Conservation (phyloP, 1,140 invertebrate genomes). For the Megalopta genalis region DNA sequence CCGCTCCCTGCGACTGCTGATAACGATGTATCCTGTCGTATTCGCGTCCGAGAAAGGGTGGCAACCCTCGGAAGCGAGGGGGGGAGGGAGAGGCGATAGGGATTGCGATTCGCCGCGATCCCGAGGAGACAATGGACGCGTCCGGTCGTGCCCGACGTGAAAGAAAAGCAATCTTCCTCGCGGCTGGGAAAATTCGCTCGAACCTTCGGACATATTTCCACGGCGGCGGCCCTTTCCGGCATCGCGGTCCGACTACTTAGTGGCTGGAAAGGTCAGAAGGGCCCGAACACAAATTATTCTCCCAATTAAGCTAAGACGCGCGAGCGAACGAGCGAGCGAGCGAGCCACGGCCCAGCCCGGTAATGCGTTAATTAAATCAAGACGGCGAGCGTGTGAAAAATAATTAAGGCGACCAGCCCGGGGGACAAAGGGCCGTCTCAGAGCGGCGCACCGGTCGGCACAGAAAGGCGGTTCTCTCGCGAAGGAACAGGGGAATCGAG, state of each 20-base stretch:
- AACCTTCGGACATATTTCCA: too few relatives aligned
- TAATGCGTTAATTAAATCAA: conserved; percentile 54
- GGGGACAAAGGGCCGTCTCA: conserved; percentile 37
- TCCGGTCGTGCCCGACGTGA: neutral
- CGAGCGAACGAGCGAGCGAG: neutral
- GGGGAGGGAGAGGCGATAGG: too few relatives aligned
- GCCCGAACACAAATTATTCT: conserved; percentile 36
- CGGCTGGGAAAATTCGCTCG: neutral
- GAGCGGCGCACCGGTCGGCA: conserved; percentile 9
- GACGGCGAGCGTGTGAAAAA: conserved; percentile 49
- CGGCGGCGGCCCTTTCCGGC: too few relatives aligned
- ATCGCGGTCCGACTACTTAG: conserved; percentile 34
- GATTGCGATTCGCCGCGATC: conserved; percentile 2
- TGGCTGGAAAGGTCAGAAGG: conserved; percentile 21
- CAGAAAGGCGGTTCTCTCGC: conserved; percentile 11
- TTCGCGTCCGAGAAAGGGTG: conserved; percentile 4
- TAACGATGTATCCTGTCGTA: conserved; percentile 30
- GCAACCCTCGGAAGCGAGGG: too few relatives aligned
- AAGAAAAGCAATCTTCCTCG: neutral
- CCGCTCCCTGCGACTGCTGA: conserved; percentile 32
- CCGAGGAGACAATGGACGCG: conserved; percentile 4
- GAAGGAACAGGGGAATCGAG: neutral
- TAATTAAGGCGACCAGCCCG: conserved; percentile 46
- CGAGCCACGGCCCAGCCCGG: neutral
- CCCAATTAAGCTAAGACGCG: conserved; percentile 47